phyloP scores from a whole-genome alignment of 2,113 vertebrate species.

The Aptenodytes patagonicus region DNA sequence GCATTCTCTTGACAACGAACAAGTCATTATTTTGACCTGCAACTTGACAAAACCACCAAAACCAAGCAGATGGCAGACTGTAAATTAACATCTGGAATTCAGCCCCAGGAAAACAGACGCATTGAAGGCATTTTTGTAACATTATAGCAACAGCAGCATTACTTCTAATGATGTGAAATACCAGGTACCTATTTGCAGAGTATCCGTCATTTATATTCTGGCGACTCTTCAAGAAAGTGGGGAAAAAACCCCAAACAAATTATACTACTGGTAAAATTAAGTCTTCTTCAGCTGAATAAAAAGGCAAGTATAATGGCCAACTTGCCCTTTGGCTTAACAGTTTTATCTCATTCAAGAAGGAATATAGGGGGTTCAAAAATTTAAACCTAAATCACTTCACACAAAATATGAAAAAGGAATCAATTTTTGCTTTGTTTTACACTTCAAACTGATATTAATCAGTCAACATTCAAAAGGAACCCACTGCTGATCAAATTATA shows the following conservation, averaged over 20 bases:
- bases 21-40: not conserved
- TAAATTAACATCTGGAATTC: slow-evolving; percentile 61
- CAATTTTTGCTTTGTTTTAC: not conserved
- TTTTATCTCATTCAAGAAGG: not conserved
- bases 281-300: not conserved
- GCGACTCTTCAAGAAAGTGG: not conserved
- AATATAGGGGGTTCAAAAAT: not conserved
- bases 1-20: not conserved
- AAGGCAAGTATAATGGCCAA: not conserved
- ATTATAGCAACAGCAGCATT: not conserved
- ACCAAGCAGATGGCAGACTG: slow-evolving; percentile 26
- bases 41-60: slow-evolving; percentile 32
- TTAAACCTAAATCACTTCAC: not conserved
- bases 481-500: not conserved
- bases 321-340: not conserved
- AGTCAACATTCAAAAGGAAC: not conserved
- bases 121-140: not conserved
- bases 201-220: not conserved
- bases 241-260: not conserved
- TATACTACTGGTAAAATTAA: not conserved
- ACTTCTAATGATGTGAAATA: not conserved
- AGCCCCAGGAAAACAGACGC: slow-evolving; percentile 10
- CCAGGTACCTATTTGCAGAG: not conserved
- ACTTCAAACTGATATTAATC: not conserved
- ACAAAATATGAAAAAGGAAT: not conserved